Base-by-base conservation (phyloP, 2,888 invertebrate genomes). In the Neoitamus cyanurus region DNA sequence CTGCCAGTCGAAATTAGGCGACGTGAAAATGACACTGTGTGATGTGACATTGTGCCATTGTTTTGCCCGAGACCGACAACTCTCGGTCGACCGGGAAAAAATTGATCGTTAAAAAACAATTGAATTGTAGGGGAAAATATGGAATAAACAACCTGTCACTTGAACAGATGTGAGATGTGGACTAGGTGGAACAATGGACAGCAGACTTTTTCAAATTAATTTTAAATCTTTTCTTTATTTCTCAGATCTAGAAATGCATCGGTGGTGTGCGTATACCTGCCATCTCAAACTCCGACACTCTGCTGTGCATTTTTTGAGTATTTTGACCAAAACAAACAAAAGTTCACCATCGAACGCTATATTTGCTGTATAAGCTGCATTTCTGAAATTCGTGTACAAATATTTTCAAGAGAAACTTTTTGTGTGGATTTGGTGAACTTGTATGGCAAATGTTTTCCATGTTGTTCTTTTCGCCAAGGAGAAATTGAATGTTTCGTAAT, bases 1-100 rank as follows among this genome's bases (percentile, higher is more conserved):
- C 42, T 75, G 75, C 75, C 46, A 75, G 75, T 42, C 42, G 42
- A 75, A 75, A 75, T 75, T 75, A 42, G 75, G 58, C 42, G n/a
- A 37, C 42, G 75, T 42, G 42, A 75, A 75, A 75, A 42, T 75
- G 25, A 75, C 28, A 75, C 28, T 73, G 13, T 42, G 46, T n/a
- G n/a, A n/a, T n/a, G 42, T 42, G 75, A 75, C 75, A 75, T 75
- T 75, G 42, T 75, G 25, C 58, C 25, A 58, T 58, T 58, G 58
- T 58, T 20, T 25, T 25, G 25, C 25, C 58, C 58, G 58, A 58
- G 58, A 58, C 58, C 58, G 25, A 58, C 7, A 58, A 58, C 9
- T 25, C 20, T 58, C 25, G 25, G 20, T 20, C 25, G 58, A 58
- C 58, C 25, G 20, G 58, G 58, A 20, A 58, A 58, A 58, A 58